Percentiles rank a stretch among this genome's conserved stretches.
phyloP scores from a whole-genome alignment of 2,888 invertebrate genomes.

The Andricus quercusramuli region DNA sequence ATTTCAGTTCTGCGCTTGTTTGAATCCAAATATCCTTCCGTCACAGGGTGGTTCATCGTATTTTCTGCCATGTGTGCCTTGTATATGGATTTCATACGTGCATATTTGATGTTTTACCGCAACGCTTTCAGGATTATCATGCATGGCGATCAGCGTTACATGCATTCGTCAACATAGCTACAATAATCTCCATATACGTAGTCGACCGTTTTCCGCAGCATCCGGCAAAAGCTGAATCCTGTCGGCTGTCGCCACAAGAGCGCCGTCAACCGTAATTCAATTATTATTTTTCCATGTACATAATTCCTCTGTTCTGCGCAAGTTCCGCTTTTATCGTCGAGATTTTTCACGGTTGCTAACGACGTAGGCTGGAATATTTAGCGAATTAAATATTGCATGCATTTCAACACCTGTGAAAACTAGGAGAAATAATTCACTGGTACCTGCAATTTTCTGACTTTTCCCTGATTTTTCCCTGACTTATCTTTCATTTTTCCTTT shows the following conservation, averaged over 20 bases:
- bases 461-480: no score
- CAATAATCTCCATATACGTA: no score
- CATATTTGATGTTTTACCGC: constrained; percentile 16
- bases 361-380: not conserved
- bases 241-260: not conserved
- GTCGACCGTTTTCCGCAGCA: no score
- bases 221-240: no score
- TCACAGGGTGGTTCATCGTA: not conserved
- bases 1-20: not conserved
- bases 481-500: no score
- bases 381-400: not conserved
- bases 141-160: constrained; percentile 21
- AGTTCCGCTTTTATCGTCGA: constrained; percentile 2
- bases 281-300: not conserved
- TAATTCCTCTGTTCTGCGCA: not conserved
- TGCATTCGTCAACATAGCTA: no score
- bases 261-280: not conserved
- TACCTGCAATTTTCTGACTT: not conserved
- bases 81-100: constrained; percentile 10
- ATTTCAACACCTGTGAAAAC: not conserved
- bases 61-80: not conserved
- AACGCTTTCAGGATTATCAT: constrained; percentile 10
- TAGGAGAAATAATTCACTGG: not conserved
- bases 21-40: not conserved
- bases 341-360: not conserved